Base-by-base conservation (phyloP, 2,113 vertebrate species). In the Hyperopisus bebe region DNA sequence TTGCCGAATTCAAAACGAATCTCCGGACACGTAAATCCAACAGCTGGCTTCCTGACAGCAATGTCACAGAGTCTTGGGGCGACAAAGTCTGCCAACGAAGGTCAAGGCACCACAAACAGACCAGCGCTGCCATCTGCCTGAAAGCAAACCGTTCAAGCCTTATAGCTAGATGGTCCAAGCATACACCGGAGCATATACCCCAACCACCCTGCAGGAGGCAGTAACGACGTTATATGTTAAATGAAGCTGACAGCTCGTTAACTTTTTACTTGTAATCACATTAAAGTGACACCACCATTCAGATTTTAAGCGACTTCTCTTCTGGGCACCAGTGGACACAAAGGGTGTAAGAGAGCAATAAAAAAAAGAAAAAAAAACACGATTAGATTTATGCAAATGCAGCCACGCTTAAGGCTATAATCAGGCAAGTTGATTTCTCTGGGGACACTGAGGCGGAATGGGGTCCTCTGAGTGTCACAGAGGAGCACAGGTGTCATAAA, bases 341-440 rank as follows among this genome's bases (percentile, higher is more conserved):
- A 92, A 90, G 6, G 87, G 90, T 88, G 92, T 92, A 93, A 94
- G 92, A 50, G 88, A 58, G 87, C 92, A 94, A 95, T 94, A 94
- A 94, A 95, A n/a, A 44, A 84, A 47, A 93, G 88, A 90, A 94
- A 94, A 95, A n/a, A 44, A 84, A 47, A 93, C 88, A 90, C 94
- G 91, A 95, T 95, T 96, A 92, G 92, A 91, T 95, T 94, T 94
- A 96, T 95, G 95, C 93, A 94, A 95, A 96, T 96, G 39, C 87
- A 46, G 89, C 55, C 58, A 35, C 87, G 92, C 93, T 62, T 70
- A 91, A 82, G 92, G 92, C 93, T 91, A 91, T 92, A 94, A 94
- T 91, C 92, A 91, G 92, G 90, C 91, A 89, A 91, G 93, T 90
- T 94, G 94, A 95, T 95, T 94, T 93, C 95, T 94, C 94, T n/a